These are phyloP conservation scores for Cephus runcator DNA, from an alignment of 2,888 invertebrate genomes.

Conservation along the genomic window DNA sequence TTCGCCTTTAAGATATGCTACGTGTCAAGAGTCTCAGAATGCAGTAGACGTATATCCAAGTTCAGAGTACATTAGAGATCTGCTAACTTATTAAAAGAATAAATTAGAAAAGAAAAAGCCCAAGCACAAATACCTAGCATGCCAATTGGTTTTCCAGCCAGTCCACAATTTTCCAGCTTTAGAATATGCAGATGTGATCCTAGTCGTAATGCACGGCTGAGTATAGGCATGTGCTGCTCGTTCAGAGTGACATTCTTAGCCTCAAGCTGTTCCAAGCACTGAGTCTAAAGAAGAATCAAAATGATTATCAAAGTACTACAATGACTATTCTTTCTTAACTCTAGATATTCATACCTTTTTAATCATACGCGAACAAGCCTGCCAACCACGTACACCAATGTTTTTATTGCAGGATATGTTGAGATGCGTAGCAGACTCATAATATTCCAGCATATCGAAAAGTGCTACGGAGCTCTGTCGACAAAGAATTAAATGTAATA, in stretches of 20 bases:
- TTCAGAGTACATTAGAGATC: background rate
- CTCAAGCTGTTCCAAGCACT: constrained; percentile 76
- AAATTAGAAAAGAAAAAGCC: background rate
- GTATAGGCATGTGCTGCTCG: constrained; percentile 76
- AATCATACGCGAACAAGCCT: constrained; percentile 81
- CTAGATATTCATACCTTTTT: constrained; percentile 71
- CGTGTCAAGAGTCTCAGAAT: too few species aligned
- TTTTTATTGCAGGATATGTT: constrained; percentile 81
- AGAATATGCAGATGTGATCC: constrained; percentile 78
- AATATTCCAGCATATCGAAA: constrained; percentile 93
- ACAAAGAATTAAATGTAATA: background rate
- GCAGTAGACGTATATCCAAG: too few species aligned
- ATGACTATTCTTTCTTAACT: background rate
- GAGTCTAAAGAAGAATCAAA: constrained; percentile 69
- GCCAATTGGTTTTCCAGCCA: constrained; percentile 79
- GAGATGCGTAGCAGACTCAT: constrained; percentile 80
- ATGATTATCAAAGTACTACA: constrained; percentile 22
- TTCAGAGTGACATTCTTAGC: constrained; percentile 73
- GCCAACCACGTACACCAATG: constrained; percentile 85
- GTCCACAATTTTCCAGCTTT: constrained; percentile 80
- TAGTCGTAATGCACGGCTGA: constrained; percentile 78
- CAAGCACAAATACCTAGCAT: constrained; percentile 72
- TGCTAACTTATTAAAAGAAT: background rate
- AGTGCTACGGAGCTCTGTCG: constrained; percentile 73
- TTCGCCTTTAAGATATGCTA: background rate